Conservation (phyloP, 2,888 invertebrate species). For the Phragmatobia fuliginosa region DNA sequence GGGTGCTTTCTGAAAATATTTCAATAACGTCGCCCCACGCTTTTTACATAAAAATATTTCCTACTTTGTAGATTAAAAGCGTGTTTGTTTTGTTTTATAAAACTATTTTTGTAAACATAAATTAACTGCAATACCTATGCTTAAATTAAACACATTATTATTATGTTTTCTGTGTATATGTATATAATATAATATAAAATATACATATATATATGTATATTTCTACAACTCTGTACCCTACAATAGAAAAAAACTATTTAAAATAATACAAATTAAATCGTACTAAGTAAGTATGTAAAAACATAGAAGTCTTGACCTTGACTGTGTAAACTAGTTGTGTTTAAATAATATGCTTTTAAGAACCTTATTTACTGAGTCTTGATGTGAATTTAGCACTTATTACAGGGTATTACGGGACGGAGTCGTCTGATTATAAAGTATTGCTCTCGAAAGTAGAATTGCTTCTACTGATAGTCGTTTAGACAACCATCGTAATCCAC, state of each 20-base stretch:
- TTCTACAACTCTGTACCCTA: too few relatives aligned
- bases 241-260: neutral
- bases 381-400: neutral
- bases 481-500: neutral
- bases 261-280: neutral
- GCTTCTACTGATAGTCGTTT: neutral
- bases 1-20: too few relatives aligned
- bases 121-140: neutral
- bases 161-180: too few relatives aligned
- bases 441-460: neutral
- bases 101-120: neutral
- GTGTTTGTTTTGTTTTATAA: too few relatives aligned
- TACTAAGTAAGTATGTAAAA: neutral
- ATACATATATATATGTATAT: too few relatives aligned
- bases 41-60: too few relatives aligned
- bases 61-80: too few relatives aligned
- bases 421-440: neutral
- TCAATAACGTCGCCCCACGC: too few relatives aligned
- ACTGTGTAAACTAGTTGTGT: neutral
- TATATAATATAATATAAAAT: too few relatives aligned
- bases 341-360: neutral
- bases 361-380: neutral
- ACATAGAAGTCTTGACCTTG: neutral
- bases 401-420: neutral
- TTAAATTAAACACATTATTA: too few relatives aligned